phyloP scores from a whole-genome alignment of 1,140 invertebrate species.

The Bombus superbus region DNA sequence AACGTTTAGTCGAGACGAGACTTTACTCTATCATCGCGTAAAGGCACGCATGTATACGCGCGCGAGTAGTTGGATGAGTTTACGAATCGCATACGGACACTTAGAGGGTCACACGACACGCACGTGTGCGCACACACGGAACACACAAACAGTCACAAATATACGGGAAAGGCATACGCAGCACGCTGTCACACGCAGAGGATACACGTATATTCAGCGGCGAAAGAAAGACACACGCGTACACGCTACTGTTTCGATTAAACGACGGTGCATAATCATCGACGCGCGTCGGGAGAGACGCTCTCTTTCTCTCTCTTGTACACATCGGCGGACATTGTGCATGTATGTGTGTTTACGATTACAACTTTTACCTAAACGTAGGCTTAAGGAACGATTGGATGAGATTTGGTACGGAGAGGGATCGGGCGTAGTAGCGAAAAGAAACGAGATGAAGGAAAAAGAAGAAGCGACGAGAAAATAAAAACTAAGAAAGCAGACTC shows the following conservation, averaged over 20 bases:
- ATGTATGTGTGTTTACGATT: slow-evolving; percentile 81
- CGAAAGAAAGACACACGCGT: background rate
- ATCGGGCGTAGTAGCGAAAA: slow-evolving; percentile 2
- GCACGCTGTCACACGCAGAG: background rate
- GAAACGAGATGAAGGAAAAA: background rate
- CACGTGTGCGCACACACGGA: background rate
- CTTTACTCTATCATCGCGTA: background rate
- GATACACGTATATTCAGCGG: background rate
- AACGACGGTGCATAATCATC: slow-evolving; percentile 28
- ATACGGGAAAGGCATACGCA: background rate
- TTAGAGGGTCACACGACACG: background rate
- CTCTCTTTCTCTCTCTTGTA: slow-evolving; percentile 1
- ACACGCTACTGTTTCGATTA: slow-evolving; percentile 33
- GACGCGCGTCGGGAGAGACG: slow-evolving; percentile 44
- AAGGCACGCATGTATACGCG: background rate
- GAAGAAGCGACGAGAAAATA: slow-evolving; percentile 56
- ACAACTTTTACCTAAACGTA: slow-evolving; percentile 71
- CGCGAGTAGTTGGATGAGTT: background rate
- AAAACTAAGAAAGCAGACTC: slow-evolving; percentile 57
- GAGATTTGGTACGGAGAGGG: background rate
- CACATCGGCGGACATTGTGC: slow-evolving; percentile 72
- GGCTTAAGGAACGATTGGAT: slow-evolving; percentile 65
- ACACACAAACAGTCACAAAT: background rate
- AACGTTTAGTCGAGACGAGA: slow-evolving; percentile 62
- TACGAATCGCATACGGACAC: slow-evolving; percentile 10